Conservation (phyloP, 1,140 invertebrate genomes). For the Eriosoma lanigerum region DNA sequence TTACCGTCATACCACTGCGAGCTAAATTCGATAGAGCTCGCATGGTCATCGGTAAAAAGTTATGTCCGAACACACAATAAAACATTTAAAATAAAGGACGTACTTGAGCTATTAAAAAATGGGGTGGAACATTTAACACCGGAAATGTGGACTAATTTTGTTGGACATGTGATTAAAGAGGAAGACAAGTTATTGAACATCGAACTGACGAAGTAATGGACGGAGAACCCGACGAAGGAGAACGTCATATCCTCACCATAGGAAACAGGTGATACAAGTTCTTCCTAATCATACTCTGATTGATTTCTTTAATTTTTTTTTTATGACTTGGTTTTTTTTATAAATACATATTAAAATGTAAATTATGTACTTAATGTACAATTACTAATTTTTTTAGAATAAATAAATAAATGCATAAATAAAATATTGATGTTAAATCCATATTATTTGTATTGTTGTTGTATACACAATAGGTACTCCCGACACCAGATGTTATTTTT, state of each 20-base stretch:
- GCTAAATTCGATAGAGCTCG: constrained; percentile 9
- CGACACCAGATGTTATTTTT: background rate
- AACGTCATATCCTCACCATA: constrained; percentile 1
- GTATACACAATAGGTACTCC: constrained; percentile 8
- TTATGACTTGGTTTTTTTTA: background rate
- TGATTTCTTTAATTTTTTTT: background rate
- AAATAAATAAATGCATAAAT: too few species aligned
- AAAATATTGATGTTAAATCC: constrained; percentile 9
- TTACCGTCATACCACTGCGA: background rate
- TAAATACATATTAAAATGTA: background rate
- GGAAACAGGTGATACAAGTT: constrained; percentile 5
- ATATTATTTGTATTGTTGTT: constrained; percentile 23
- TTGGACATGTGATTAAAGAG: background rate
- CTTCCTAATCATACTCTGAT: background rate
- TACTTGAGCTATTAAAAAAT: background rate
- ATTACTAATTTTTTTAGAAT: background rate
- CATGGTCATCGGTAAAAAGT: constrained; percentile 1
- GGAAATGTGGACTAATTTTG: constrained; percentile 6
- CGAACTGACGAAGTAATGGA: background rate
- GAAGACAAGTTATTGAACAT: constrained; percentile 8
- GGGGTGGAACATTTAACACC: background rate
- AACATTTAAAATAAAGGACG: constrained; percentile 6
- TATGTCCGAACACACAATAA: constrained; percentile 6
- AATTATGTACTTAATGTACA: background rate
- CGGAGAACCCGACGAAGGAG: background rate